Conservation (phyloP, 2,888 invertebrate species). For the Tipula confusa region DNA sequence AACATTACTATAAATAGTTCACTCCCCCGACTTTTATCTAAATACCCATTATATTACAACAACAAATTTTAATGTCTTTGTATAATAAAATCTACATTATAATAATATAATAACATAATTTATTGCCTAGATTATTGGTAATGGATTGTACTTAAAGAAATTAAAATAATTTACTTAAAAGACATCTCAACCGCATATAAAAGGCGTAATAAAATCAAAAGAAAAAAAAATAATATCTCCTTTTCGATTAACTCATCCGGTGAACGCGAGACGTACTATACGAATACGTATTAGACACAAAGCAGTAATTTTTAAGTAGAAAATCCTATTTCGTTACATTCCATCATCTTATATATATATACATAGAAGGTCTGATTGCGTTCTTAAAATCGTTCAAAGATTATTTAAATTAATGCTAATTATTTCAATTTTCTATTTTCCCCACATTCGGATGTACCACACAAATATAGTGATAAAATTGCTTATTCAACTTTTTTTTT, state of each 20-base stretch:
- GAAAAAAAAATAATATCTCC: neutral
- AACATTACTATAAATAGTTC: too few relatives aligned
- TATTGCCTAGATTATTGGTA: slow-evolving; percentile 20
- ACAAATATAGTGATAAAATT: neutral
- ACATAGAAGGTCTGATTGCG: neutral
- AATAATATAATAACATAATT: neutral
- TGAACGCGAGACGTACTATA: neutral
- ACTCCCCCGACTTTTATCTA: too few relatives aligned
- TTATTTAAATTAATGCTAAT: slow-evolving; percentile 20
- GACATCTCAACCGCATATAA: neutral
- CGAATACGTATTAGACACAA: neutral
- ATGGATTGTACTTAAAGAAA: slow-evolving; percentile 25
- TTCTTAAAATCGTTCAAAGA: neutral
- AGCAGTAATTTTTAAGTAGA: neutral
- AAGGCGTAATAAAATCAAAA: neutral
- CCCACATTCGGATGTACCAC: neutral
- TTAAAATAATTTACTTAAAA: slow-evolving; percentile 14
- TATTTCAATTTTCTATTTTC: neutral
- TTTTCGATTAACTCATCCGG: neutral
- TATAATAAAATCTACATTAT: too few relatives aligned
- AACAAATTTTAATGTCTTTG: too few relatives aligned
- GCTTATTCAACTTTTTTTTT: slow-evolving; percentile 15
- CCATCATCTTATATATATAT: neutral
- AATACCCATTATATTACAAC: too few relatives aligned
- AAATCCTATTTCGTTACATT: neutral